A percentile compares a stretch with the other conserved stretches of the same genome.
Evolutionary conservation across 2,797 vertebrate genomes (phyloP).

Genomic region (Thaleichthys pacificus): DNA sequence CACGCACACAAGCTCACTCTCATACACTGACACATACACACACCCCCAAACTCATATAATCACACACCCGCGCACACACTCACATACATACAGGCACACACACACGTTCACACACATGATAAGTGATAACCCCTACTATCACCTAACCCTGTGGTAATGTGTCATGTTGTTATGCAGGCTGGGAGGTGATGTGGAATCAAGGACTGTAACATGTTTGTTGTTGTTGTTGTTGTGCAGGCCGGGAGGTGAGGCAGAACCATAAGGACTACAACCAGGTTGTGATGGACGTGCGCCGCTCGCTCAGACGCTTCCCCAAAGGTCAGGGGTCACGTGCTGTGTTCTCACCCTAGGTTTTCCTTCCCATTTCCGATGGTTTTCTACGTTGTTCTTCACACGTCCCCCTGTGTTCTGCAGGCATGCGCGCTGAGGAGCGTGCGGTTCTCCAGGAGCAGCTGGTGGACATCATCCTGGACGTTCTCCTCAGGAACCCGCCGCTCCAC

Average conservation of each 20-base stretch:
- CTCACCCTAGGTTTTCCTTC: background rate
- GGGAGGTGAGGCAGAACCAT: slow-evolving; percentile 72
- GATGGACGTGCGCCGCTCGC: slow-evolving; percentile 81
- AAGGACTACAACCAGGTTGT: slow-evolving; percentile 83
- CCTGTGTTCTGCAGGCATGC: slow-evolving; percentile 82
- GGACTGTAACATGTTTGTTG: slow-evolving; percentile 66
- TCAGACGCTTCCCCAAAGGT: slow-evolving; percentile 83
- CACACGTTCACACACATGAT: background rate
- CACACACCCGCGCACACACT: background rate
- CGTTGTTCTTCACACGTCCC: background rate
- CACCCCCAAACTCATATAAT: background rate
- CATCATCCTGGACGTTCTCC: slow-evolving; percentile 90
- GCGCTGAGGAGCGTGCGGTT: slow-evolving; percentile 90
- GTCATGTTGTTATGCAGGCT: slow-evolving; percentile 57
- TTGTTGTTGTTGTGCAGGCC: slow-evolving; percentile 56
- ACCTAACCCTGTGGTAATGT: background rate
- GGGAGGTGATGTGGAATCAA: slow-evolving; percentile 72
- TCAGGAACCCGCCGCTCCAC: slow-evolving; percentile 91
- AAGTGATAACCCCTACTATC: background rate
- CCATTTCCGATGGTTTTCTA: background rate
- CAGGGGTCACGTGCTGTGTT: background rate
- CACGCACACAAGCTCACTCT: background rate
- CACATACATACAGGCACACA: background rate
- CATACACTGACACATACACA: background rate
- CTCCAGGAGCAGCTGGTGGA: slow-evolving; percentile 95